Base-by-base conservation (phyloP, 1,140 invertebrate genomes). In the Drosophila malerkotliana region DNA sequence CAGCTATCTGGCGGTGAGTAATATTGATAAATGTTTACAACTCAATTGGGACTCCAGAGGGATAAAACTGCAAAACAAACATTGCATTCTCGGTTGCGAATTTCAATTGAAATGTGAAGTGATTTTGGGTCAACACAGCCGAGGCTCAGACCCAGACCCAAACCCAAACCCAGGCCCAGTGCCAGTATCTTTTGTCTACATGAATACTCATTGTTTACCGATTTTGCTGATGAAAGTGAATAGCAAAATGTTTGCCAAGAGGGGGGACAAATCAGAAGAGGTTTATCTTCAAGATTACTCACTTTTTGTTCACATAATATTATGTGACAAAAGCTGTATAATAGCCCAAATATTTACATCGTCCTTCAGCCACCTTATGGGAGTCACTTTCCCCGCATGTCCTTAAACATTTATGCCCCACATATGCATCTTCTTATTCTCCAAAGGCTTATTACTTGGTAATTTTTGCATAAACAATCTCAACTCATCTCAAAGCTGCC, bases 21-120 rank as follows among this genome's bases (percentile, higher is more conserved):
- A 69, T 69, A 69, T 69, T 69, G 66, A 69, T 69, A 57, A 68
- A 69, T 69, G 51, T 69, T 69, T 69, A 69, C 64, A 56, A 57
- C 66, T 39, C 63, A 28, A 32, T 48, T 37, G 51, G 66, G 66
- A 26, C 8, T 48, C 24, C 37, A 34, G 39, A 37, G 21, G 66
- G 49, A 14, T 34, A 48, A 52, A 54, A 48, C 66, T 55, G 53
- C 26, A 68, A 51, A 56, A 69, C 68, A 68, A 69, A 51, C 26
- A 24, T 52, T 34, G 15, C 15, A 34, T 34, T 28, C 49, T 15
- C 18, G 18, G 24, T 24, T 18, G 51, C 21, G 21, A 68, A 47
- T 64, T 28, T 26, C 24, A 47, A 24, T 48, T 15, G 45, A 32
- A 48, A 64, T 32, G 30, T 49, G 44, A 26, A 62, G 44, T 18